Percentiles rank a stretch among this genome's conserved stretches.
phyloP scores from a whole-genome alignment of 2,888 invertebrate genomes.

The Leucozona laternaria region DNA sequence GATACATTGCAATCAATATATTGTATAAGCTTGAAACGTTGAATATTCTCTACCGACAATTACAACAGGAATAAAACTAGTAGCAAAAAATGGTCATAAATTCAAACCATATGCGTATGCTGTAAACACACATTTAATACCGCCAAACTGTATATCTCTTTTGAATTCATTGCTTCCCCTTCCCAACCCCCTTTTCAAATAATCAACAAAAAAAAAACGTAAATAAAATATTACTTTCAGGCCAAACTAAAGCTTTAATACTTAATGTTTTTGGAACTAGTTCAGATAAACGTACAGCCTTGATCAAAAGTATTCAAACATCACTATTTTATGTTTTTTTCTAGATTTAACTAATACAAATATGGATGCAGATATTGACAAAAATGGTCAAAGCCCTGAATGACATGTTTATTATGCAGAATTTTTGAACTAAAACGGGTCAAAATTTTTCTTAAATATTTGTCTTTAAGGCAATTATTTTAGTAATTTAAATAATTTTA shows the following conservation, averaged over 20 bases:
- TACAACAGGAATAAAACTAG: not conserved
- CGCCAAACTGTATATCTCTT: conserved; percentile 13
- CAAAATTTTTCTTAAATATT: no score
- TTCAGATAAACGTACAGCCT: not conserved
- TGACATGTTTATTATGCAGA: no score
- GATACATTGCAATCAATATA: not conserved
- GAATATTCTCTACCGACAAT: not conserved
- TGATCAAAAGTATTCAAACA: not conserved
- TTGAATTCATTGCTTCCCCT: not conserved
- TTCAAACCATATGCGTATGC: conserved; percentile 51
- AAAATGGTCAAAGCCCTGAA: no score
- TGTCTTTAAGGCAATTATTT: no score
- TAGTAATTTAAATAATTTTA: no score
- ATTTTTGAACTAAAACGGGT: no score
- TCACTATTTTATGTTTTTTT: not conserved
- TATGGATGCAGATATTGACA: no score
- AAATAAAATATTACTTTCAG: conserved; percentile 66
- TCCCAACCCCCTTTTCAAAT: no score
- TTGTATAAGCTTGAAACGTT: not conserved
- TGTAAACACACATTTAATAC: conserved; percentile 65
- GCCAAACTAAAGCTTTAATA: conserved; percentile 60
- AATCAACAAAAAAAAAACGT: not conserved
- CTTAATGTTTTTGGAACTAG: conserved; percentile 39
- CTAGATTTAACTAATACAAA: no score
- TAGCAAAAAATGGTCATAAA: not conserved